Evolutionary conservation across 2,888 invertebrate genomes (phyloP), one percentile per base, ranked within the genome.

Genomic region (Drosophila dives): DNA sequence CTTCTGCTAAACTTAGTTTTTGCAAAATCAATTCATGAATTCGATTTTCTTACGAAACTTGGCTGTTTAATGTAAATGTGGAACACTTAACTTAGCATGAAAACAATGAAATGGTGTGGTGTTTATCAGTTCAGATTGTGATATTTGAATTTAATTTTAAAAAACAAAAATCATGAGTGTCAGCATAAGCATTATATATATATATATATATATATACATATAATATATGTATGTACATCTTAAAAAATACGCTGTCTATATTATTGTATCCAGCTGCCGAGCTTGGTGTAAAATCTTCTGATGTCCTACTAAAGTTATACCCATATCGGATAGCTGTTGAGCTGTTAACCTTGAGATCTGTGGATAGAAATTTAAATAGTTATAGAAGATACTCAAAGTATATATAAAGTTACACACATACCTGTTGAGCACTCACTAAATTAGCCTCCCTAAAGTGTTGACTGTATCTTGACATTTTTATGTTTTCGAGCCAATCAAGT

Each of bases 391-490:
- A 6, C 51, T 42, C 20, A 2, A 7, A 7, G 12, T 51, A 20
- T 10, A 10, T 12, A 12, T 0, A n/a, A 29, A 15, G n/a, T 12
- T 10, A 33, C 38, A 61, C 15, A 62, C 76, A 42, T 80, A 93
- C 93, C 92, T 93, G 93, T 89, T 93, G 93, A 77, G 93, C 92
- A 72, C 95, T 95, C 74, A 95, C 95, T 86, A 98, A n/a, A 79
- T 98, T 98, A 59, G 98, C 97, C 77, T 97, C 95, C 89, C 97
- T 96, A 94, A 99, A 99, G 94, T 98, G 97, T 91, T 98, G 98
- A 72, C 97, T 95, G 93, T 99, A 99, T 77, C 99, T 95, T 60
- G 97, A 96, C 98, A 99, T 98, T 94, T 99, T 99, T 88, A 99
- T 98, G 85, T 97, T 97, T 91, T 97, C 97, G 91, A 99, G 94